A percentile compares a stretch with the other conserved stretches of the same genome.
These are phyloP conservation scores for Drosophila phalerata DNA, from an alignment of 2,888 invertebrate genomes.

Conservation along the genomic window DNA sequence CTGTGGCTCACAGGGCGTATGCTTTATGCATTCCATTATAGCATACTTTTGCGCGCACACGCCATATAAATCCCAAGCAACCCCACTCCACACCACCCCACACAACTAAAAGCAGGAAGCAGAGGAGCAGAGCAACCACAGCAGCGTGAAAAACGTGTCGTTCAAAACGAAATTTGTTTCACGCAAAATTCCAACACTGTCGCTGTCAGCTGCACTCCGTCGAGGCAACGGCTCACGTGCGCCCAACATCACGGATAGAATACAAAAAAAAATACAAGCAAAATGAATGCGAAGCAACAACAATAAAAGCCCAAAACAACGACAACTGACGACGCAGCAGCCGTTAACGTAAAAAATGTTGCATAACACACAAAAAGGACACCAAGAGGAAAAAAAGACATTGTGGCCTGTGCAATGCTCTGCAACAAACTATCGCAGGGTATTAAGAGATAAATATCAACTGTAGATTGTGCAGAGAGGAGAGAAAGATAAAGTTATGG, in stretches of 20 bases:
- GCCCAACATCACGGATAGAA: background rate
- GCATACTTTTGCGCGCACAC: constrained; percentile 71
- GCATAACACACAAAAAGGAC: constrained; percentile 36
- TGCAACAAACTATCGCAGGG: constrained; percentile 4
- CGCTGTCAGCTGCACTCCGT: constrained; percentile 48
- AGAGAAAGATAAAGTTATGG: background rate
- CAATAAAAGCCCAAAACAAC: constrained; percentile 28
- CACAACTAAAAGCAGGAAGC: constrained; percentile 16
- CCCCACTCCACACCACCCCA: background rate
- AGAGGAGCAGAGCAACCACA: constrained; percentile 10
- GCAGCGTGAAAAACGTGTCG: constrained; percentile 46
- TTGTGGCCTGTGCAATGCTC: constrained; percentile 15
- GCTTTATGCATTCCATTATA: constrained; percentile 75
- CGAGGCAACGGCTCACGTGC: constrained; percentile 41
- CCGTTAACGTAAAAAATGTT: constrained; percentile 46
- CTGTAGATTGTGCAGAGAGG: background rate
- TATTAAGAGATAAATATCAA: constrained; percentile 14
- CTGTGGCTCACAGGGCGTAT: constrained; percentile 59
- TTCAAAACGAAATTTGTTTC: constrained; percentile 63
- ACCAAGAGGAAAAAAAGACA: background rate
- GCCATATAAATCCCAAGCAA: constrained; percentile 48
- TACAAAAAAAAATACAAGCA: background rate
- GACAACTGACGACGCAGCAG: constrained; percentile 49
- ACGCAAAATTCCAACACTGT: constrained; percentile 56
- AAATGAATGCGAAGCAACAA: constrained; percentile 15